A percentile compares a stretch with the other conserved stretches of the same genome.
phyloP scores from a whole-genome alignment of 2,113 vertebrate species.

The Aphyosemion australe region DNA sequence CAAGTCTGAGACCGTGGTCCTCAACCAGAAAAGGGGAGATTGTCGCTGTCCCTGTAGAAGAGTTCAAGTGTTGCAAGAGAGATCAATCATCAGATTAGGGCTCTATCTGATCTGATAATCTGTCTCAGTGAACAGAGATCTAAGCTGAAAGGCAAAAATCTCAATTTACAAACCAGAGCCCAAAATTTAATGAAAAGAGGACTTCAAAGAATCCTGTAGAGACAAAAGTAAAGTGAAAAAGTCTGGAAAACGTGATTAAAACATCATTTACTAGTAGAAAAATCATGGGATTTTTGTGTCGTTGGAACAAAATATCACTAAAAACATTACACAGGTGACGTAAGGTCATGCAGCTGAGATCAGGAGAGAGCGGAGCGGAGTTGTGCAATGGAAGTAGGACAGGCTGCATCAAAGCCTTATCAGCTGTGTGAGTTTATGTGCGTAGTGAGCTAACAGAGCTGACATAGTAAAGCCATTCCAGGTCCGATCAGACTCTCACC shows the following conservation, averaged over 20 bases:
- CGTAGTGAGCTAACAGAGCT: neutral
- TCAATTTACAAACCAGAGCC: too few relatives aligned
- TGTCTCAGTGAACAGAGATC: too few relatives aligned
- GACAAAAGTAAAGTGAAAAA: neutral
- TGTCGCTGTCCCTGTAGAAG: too few relatives aligned
- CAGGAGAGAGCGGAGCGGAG: neutral
- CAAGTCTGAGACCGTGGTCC: too few relatives aligned
- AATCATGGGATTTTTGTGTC: neutral
- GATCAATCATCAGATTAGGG: too few relatives aligned
- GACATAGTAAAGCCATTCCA: conserved; percentile 22
- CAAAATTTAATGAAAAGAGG: neutral
- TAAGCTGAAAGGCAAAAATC: too few relatives aligned
- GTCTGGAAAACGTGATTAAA: neutral
- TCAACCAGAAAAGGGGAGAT: too few relatives aligned
- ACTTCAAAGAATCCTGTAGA: too few relatives aligned
- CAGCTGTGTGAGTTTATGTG: conserved; percentile 23
- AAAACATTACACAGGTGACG: neutral
- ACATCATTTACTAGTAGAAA: neutral
- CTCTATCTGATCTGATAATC: too few relatives aligned
- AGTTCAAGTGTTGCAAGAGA: too few relatives aligned
- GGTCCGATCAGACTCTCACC: conserved; percentile 12
- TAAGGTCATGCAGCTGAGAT: neutral
- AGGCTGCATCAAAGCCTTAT: conserved; percentile 43
- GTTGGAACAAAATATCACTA: neutral
- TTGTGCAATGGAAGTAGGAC: conserved; percentile 27